Evolutionary conservation across 1,140 invertebrate genomes (phyloP).

Genomic region (Xylocopa sonorina): DNA sequence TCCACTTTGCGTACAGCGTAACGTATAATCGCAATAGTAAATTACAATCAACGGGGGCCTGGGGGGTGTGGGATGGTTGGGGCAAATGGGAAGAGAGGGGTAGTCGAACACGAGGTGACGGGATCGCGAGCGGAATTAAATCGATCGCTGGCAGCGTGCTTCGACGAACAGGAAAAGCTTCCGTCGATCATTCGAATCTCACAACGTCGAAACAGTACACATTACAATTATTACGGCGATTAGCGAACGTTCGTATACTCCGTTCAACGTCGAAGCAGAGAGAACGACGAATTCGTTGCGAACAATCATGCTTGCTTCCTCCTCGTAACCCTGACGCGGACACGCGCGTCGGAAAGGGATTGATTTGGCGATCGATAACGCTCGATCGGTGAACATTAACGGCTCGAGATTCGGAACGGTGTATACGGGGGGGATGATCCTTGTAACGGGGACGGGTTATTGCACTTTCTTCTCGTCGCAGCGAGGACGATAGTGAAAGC

Average conservation of each 20-base stretch:
- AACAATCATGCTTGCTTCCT: not conserved
- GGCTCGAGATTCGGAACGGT: not conserved
- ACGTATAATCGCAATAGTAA: constrained; percentile 61
- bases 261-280: not conserved
- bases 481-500: constrained; percentile 42
- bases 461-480: constrained; percentile 22
- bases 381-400: not conserved
- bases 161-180: constrained; percentile 14
- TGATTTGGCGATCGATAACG: not conserved
- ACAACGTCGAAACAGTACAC: not conserved
- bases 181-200: not conserved
- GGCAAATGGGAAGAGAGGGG: too few species aligned
- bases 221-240: constrained; percentile 17
- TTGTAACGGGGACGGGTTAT: not conserved
- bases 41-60: constrained; percentile 51
- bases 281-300: not conserved
- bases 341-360: not conserved
- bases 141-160: not conserved
- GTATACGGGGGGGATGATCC: not conserved
- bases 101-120: constrained; percentile 42
- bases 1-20: constrained; percentile 57
- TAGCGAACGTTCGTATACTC: not conserved
- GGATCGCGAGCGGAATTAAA: not conserved
- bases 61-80: too few species aligned
- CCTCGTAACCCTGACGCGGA: constrained; percentile 1